phyloP scores from a whole-genome alignment of 2,797 vertebrate species.

The Notolepis coatsorum region DNA sequence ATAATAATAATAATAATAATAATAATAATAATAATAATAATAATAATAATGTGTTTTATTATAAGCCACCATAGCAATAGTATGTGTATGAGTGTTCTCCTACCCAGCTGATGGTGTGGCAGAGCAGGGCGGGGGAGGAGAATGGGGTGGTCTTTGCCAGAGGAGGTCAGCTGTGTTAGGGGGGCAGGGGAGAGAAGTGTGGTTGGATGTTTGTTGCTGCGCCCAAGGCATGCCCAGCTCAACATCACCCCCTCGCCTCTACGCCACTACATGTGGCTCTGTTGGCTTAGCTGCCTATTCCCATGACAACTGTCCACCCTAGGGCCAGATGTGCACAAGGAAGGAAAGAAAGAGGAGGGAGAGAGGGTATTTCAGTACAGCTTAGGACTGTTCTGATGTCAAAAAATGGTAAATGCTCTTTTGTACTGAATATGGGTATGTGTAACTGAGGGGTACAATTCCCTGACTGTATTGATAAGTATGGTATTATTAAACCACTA shows the following conservation, averaged over 20 bases:
- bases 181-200: conserved; percentile 31
- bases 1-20: no score
- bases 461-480: no score
- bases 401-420: conserved; percentile 16
- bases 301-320: conserved; percentile 70
- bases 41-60: no score
- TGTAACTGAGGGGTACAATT: conserved; percentile 1
- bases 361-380: conserved; percentile 50
- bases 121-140: conserved; percentile 11
- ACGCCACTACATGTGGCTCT: conserved; percentile 59
- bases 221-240: conserved; percentile 63
- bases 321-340: conserved; percentile 73
- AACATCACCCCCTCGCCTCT: conserved; percentile 30
- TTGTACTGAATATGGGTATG: not conserved
- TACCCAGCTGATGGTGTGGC: conserved; percentile 39
- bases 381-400: not conserved
- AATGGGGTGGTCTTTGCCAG: conserved; percentile 20
- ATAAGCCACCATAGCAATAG: no score
- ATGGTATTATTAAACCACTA: no score
- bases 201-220: conserved; percentile 39
- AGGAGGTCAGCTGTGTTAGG: conserved; percentile 69
- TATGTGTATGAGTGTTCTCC: conserved; percentile 6
- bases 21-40: no score
- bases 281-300: conserved; percentile 70
- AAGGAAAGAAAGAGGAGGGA: conserved; percentile 14